Evolutionary conservation across 2,888 invertebrate genomes (phyloP), one percentile per base, ranked within the genome.

Genomic region (Spilosoma lubricipeda): DNA sequence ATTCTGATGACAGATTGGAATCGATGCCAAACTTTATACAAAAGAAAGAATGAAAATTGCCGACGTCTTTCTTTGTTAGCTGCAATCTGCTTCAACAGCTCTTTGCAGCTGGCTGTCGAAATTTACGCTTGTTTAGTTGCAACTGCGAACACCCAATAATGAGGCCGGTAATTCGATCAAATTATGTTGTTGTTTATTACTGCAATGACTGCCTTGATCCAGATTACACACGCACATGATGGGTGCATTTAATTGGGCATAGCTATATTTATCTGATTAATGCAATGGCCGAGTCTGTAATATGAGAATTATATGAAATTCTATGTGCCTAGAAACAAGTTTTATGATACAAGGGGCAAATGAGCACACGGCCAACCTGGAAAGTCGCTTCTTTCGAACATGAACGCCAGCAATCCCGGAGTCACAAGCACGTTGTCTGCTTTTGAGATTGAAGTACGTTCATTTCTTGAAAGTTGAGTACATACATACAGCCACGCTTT

Each of bases 131-230:
- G 63, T 63, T 63, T 30, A 27, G 59, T 59, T 56, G n/a, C n/a
- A n/a, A n/a, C n/a, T n/a, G 27, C 63, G 18, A 30, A 30, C 30
- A 63, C 30, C 30, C 1, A 66, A 66, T 20, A 39, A 39, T 66
- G 18, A 63, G 15, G 63, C 30, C 30, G 30, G 63, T 65, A 63
- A 70, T 67, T 70, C 39, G 42, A 75, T 73, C 69, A 68, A 75
- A 72, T 72, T 63, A 63, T 48, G 9, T 65, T 77, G 73, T 70
- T 70, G 72, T 73, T 56, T 30, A 56, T 36, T 67, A 70, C 27
- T 33, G 66, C 64, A 59, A 65, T 67, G 33, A 70, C 69, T 48
- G 68, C 76, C 76, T 72, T 73, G 75, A 67, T 69, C 75, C 39
- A 72, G 73, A 73, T 74, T 68, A 56, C 65, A 56, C 68, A 66